phyloP scores from a whole-genome alignment of 2,113 vertebrate species.

The Pyxicephalus adspersus region DNA sequence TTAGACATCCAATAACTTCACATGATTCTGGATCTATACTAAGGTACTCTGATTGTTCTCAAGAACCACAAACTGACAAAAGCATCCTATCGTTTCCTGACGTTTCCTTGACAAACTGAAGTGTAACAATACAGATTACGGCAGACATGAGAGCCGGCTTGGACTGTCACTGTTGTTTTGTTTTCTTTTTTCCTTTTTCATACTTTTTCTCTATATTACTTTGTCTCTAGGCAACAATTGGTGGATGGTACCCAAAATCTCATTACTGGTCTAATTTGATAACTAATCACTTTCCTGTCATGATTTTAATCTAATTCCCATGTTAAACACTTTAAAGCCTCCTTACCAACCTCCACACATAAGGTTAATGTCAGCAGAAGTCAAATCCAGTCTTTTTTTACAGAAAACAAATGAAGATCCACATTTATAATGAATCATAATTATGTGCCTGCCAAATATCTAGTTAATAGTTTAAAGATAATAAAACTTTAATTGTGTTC shows the following conservation, averaged over 20 bases:
- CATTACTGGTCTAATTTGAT: slow-evolving; percentile 43
- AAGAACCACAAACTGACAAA: background rate
- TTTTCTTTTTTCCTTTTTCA: too few species aligned
- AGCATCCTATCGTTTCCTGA: background rate
- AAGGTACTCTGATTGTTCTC: background rate
- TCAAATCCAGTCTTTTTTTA: background rate
- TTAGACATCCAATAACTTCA: too few species aligned
- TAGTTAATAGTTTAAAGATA: too few species aligned
- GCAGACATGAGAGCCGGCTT: background rate
- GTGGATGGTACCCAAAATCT: slow-evolving; percentile 38
- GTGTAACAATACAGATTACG: background rate
- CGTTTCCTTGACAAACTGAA: slow-evolving; percentile 3
- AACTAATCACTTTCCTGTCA: slow-evolving; percentile 47
- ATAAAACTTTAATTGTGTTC: too few species aligned
- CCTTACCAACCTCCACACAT: background rate
- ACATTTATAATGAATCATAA: too few species aligned
- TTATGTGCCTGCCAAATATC: too few species aligned
- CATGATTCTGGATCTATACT: too few species aligned
- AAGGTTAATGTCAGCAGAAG: background rate
- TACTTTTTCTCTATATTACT: slow-evolving; percentile 7
- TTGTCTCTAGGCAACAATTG: slow-evolving; percentile 43
- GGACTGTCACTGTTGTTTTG: background rate
- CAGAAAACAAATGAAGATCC: slow-evolving; percentile 6
- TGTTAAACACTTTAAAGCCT: slow-evolving; percentile 24
- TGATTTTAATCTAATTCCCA: slow-evolving; percentile 37